Conservation (phyloP, 2,797 vertebrate species). For the Smutsia temminckii region DNA sequence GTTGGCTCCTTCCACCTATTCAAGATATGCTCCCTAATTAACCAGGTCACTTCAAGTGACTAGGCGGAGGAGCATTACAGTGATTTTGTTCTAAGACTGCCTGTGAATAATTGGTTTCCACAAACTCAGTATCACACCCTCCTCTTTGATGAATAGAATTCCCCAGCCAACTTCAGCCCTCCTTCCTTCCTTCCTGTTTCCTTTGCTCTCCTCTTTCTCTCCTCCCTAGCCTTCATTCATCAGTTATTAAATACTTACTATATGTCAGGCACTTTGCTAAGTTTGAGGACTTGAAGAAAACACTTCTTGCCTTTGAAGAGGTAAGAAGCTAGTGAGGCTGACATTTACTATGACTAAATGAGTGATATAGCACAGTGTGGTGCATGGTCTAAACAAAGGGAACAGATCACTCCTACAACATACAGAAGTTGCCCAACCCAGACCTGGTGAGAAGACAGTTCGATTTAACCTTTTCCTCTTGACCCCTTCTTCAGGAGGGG, state of each 20-base stretch:
- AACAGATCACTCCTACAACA: not conserved
- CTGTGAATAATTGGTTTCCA: not conserved
- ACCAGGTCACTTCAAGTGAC: not conserved
- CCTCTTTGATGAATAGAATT: constrained; percentile 11
- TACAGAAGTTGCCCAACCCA: not conserved
- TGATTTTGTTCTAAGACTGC: not conserved
- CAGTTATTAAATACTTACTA: not conserved
- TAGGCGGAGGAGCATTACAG: not conserved
- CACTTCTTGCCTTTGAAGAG: not conserved
- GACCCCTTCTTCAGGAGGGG: not conserved
- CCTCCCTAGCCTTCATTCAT: not conserved
- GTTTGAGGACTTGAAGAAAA: constrained; percentile 9
- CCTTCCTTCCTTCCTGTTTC: not conserved
- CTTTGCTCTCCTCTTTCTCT: not conserved
- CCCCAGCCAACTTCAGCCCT: not conserved
- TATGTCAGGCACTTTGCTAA: not conserved
- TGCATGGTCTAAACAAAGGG: not conserved
- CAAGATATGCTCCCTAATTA: not conserved
- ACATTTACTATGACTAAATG: not conserved
- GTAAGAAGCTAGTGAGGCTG: not conserved
- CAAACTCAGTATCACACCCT: not conserved
- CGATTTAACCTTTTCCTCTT: not conserved
- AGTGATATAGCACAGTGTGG: not conserved
- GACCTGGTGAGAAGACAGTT: not conserved
- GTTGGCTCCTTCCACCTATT: not conserved